Base-by-base conservation (phyloP, 2,888 invertebrate species). In the Latheticus oryzae region DNA sequence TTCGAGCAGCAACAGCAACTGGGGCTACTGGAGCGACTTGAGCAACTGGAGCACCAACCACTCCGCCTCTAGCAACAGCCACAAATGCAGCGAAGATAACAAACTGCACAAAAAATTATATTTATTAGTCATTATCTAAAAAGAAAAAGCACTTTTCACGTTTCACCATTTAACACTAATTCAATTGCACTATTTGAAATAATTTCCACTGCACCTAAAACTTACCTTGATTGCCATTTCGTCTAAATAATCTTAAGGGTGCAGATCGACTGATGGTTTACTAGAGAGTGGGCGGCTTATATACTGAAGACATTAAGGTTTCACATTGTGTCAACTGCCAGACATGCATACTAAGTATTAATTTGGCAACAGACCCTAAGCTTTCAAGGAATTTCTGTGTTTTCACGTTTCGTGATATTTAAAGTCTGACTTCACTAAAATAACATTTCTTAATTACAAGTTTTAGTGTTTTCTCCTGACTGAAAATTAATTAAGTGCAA, bases 1-100 rank as follows among this genome's bases (percentile, higher is more conserved):
- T 51, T 51, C 62, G 83, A 4, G 83, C 82, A 0, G 83, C 82
- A 0, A 81, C 79, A 11, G 69, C 64, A 8, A 76, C 79, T 61
- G 81, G 78, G 11, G 75, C 65, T 8, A 67, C 64, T 26, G 66
- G 67, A 26, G 58, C 69, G 73, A 75, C 2, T 75, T 72, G 69
- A 1, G 82, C 81, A 0, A 74, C 77, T 61, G 80, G 78, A 7
- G 75, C 66, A 9, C 65, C 65, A 21, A 66, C 58, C 5, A 65
- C 45, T 24, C 66, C 69, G 16, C 66, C 68, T 37, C 59, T 65
- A 30, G 67, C 71, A 15, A 70, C 58, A 28, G 69, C 68, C 19
- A 69, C 59, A 5, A 71, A 43, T 17, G 71, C 70, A 26, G 66
- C 63, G 33, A 74, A 61, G 26, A 69, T 43, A 23, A 68, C 35